Evolutionary conservation across 2,797 vertebrate species (phyloP).

Genomic region (Acipenser oxyrinchus): DNA sequence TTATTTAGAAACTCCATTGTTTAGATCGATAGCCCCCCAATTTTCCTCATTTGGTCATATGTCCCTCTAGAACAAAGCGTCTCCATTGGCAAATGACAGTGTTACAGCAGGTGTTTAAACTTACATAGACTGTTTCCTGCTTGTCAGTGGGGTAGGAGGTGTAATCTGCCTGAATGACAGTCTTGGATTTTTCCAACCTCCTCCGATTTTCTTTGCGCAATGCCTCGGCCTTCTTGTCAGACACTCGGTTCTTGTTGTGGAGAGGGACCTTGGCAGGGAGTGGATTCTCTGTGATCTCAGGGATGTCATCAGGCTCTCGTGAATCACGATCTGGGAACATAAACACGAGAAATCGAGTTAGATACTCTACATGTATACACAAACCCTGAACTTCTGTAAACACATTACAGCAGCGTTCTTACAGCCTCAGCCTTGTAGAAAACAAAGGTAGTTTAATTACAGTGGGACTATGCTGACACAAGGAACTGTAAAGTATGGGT

Average conservation of each 20-base stretch:
- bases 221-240: slow-evolving; percentile 75
- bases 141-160: slow-evolving; percentile 58
- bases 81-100: neutral
- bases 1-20: too few species aligned
- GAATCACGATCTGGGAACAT: slow-evolving; percentile 56
- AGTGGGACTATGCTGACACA: too few species aligned
- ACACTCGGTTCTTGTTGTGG: slow-evolving; percentile 67
- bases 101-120: slow-evolving; percentile 29
- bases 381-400: too few species aligned
- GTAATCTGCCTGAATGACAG: slow-evolving; percentile 56
- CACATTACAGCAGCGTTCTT: too few species aligned
- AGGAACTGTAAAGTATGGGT: too few species aligned
- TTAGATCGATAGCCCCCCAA: too few species aligned
- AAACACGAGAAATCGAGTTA: neutral
- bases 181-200: slow-evolving; percentile 68
- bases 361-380: neutral
- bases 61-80: too few species aligned
- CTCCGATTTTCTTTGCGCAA: slow-evolving; percentile 76
- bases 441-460: too few species aligned
- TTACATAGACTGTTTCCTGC: slow-evolving; percentile 78
- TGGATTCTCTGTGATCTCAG: slow-evolving; percentile 59
- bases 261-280: slow-evolving; percentile 69
- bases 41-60: too few species aligned
- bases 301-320: slow-evolving; percentile 56
- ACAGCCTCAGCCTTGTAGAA: too few species aligned